Evolutionary conservation across 1,140 invertebrate species (phyloP), one percentile per base, ranked within the genome.

Genomic region (Leptinotarsa texana): DNA sequence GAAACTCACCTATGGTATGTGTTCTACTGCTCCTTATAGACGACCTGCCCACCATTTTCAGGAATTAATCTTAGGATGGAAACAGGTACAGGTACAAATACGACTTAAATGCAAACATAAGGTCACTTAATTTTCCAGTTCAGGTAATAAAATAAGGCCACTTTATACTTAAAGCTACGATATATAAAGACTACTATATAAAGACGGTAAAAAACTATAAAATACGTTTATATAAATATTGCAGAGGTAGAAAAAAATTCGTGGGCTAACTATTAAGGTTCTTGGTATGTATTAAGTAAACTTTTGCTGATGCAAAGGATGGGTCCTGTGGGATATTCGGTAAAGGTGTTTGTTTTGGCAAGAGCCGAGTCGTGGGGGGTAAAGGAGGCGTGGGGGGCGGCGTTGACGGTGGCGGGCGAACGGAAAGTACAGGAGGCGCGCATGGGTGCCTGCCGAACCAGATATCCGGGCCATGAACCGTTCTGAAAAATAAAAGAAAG

Each of bases 381-480:
- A n/a, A 33, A 47, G 22, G 63, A 22, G 13, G 57, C 51, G 66
- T 47, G 24, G 75, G 74, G 75, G 75, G 47, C 67, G 80, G 18
- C 72, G 73, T 62, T 77, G 74, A 61, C 78, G 81, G 70, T 76
- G 79, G 74, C 77, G 79, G 68, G 75, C 77, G 75, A 79, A 73
- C 76, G 82, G 78, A 74, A 78, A 78, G 74, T 78, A 80, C 62
- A 78, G 80, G 76, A 79, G 82, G 80, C 78, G 72, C 79, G 75
- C 82, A 82, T 81, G 65, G 75, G 79, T 78, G 82, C 81, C 79
- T 69, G 79, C 77, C 75, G 77, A 72, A 72, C 63, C 73, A 73
- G 65, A 73, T 66, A 69, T 74, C 72, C 78, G 78, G 80, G 80
- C 83, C 83, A 84, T 84, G 79, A 81, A 83, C 82, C 77, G 77